These are phyloP conservation scores for Maccullochella peelii DNA, from an alignment of 2,113 vertebrate genomes.

Conservation along the genomic window DNA sequence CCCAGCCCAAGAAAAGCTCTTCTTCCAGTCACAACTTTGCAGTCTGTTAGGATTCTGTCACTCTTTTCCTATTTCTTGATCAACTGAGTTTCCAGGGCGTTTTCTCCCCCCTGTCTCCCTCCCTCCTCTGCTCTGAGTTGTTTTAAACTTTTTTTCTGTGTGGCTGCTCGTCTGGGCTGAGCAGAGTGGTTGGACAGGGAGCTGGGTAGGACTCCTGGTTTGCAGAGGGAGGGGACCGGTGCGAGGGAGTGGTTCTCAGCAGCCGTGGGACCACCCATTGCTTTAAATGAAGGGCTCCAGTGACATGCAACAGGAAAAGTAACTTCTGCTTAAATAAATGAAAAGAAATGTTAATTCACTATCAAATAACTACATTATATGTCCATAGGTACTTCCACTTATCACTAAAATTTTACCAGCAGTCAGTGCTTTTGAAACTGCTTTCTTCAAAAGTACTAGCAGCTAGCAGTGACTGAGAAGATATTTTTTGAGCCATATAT, in stretches of 20 bases:
- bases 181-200: constrained; percentile 80
- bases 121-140: constrained; percentile 67
- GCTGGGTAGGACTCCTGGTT: constrained; percentile 80
- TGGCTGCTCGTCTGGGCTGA: constrained; percentile 81
- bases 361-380: background rate
- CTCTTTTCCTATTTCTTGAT: constrained; percentile 71
- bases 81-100: constrained; percentile 78
- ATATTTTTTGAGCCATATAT: background rate
- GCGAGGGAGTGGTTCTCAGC: constrained; percentile 81
- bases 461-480: background rate
- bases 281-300: constrained; percentile 39
- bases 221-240: constrained; percentile 76
- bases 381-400: background rate
- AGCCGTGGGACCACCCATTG: constrained; percentile 77
- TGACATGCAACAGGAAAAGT: constrained; percentile 50
- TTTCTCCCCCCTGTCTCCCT: constrained; percentile 69
- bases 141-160: constrained; percentile 67
- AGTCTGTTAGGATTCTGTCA: constrained; percentile 68
- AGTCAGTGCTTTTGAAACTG: background rate
- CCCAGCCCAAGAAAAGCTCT: constrained; percentile 77
- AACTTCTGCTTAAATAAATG: constrained; percentile 9
- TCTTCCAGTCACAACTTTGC: constrained; percentile 66
- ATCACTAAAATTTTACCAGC: background rate
- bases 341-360: background rate
- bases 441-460: background rate